A percentile compares a stretch with the other conserved stretches of the same genome.
These are phyloP conservation scores for Rhopalosiphum maidis DNA, from an alignment of 1,140 invertebrate species.

Conservation along the genomic window DNA sequence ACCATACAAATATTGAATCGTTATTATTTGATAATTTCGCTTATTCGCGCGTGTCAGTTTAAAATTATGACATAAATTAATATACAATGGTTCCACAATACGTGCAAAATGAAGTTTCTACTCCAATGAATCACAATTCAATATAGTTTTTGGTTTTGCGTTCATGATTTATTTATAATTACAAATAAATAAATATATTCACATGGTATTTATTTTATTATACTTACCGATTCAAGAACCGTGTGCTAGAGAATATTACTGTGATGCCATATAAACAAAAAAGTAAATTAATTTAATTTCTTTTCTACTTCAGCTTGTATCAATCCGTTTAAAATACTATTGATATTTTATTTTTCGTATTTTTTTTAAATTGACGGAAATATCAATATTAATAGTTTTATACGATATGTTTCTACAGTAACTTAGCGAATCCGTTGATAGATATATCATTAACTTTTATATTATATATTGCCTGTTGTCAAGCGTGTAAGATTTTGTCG, in stretches of 20 bases:
- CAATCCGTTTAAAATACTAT: background rate
- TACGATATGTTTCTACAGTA: too few relatives aligned
- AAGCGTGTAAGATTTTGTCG: background rate
- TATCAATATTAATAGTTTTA: too few relatives aligned
- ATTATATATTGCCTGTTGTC: background rate
- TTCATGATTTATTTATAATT: background rate
- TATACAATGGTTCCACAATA: background rate
- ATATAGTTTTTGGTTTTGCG: background rate
- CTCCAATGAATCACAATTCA: background rate
- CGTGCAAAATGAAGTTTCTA: background rate
- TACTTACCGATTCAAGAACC: background rate
- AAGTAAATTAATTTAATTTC: background rate
- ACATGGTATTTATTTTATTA: background rate
- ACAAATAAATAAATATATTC: background rate
- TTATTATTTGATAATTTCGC: background rate
- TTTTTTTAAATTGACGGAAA: background rate
- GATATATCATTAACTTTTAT: background rate
- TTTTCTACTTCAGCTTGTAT: background rate
- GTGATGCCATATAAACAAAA: background rate
- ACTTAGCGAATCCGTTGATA: background rate
- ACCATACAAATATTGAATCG: background rate
- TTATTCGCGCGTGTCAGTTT: background rate
- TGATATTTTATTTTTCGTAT: background rate
- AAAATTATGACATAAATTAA: background rate
- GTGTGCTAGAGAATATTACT: background rate